Percentiles rank a stretch among this genome's conserved stretches.
phyloP scores from a whole-genome alignment of 2,888 invertebrate genomes.

The Ganaspis brasiliensis region DNA sequence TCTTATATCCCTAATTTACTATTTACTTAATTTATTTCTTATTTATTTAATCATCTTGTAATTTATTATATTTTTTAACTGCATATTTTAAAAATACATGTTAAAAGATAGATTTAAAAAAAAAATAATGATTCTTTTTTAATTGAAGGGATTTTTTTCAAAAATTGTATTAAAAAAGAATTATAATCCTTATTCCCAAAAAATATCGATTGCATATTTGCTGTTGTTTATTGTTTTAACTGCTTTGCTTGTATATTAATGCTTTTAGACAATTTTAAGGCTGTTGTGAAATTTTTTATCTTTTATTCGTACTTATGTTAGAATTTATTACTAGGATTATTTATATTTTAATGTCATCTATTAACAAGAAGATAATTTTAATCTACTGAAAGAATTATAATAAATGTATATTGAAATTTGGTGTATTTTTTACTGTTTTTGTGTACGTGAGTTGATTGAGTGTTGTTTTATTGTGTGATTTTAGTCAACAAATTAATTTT shows the following conservation, averaged over 20 bases:
- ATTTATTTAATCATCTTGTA: background rate
- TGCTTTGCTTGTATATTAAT: background rate
- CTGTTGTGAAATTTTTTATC: constrained; percentile 1
- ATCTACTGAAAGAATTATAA: background rate
- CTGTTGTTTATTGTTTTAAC: background rate
- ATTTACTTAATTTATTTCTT: too few species aligned
- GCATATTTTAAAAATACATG: constrained; percentile 1
- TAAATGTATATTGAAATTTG: background rate
- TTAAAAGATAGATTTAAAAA: too few species aligned
- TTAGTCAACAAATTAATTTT: background rate
- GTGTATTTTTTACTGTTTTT: background rate
- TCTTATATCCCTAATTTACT: too few species aligned
- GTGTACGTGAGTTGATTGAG: background rate
- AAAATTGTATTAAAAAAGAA: constrained; percentile 2
- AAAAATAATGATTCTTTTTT: background rate
- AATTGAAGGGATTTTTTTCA: background rate
- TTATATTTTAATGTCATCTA: background rate
- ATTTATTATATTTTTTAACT: constrained; percentile 59
- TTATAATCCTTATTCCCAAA: background rate
- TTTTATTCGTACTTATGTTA: background rate
- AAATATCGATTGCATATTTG: constrained; percentile 1
- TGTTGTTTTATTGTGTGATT: background rate
- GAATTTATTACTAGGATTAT: background rate
- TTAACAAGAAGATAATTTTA: background rate
- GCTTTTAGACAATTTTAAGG: constrained; percentile 27